Conservation (phyloP, 2,113 vertebrate genomes). For the Eurystomus gularis region DNA sequence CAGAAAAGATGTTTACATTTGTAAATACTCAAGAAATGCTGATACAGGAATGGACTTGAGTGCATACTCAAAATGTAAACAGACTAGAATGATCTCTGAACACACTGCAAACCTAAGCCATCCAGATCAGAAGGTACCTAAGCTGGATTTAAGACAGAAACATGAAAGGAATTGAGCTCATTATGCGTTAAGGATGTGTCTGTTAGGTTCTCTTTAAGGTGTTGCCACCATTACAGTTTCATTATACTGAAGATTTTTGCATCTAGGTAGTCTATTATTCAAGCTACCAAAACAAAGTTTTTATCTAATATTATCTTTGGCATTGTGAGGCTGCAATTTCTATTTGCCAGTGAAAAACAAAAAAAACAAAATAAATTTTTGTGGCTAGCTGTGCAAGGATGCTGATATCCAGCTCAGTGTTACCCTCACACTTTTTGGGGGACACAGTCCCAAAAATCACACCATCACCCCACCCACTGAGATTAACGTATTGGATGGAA, state of each 20-base stretch:
- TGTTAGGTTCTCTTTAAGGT: neutral
- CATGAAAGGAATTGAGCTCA: neutral
- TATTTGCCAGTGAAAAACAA: neutral
- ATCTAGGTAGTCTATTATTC: neutral
- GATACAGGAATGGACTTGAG: neutral
- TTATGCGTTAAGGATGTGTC: fast-evolving
- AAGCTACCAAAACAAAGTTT: neutral
- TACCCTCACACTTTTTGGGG: neutral
- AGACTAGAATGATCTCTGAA: neutral
- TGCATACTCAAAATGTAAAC: neutral
- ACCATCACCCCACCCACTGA: neutral
- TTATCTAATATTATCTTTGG: neutral
- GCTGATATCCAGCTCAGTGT: neutral
- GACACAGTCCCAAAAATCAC: neutral
- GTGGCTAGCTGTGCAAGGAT: neutral
- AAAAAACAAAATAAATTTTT: neutral
- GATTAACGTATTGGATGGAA: neutral
- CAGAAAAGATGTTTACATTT: neutral
- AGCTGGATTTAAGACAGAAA: neutral
- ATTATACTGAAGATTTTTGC: neutral
- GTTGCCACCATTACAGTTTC: neutral
- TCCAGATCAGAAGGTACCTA: neutral
- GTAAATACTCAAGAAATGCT: neutral
- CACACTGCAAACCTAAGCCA: neutral
- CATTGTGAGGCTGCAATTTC: neutral